Conservation (phyloP, 2,888 invertebrate species). For the Argyra leucocephala region DNA sequence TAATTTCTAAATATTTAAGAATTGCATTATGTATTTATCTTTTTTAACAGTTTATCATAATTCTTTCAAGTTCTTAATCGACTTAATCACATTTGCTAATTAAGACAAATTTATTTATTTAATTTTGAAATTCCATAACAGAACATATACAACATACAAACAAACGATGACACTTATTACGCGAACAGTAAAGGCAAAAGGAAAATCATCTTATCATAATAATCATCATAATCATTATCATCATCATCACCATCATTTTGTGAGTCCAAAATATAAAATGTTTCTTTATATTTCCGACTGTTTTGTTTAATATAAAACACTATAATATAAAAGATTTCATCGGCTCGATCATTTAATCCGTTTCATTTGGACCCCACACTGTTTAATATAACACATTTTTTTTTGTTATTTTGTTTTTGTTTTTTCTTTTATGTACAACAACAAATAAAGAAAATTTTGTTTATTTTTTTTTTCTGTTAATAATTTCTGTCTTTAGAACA, state of each 20-base stretch:
- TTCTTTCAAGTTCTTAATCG: background rate
- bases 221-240: background rate
- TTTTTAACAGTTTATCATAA: too few species aligned
- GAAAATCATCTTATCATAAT: background rate
- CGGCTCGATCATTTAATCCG: background rate
- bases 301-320: background rate
- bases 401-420: too few species aligned
- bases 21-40: too few species aligned
- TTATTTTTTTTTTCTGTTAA: too few species aligned
- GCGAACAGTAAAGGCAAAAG: too few species aligned
- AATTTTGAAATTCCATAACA: background rate
- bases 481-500: too few species aligned
- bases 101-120: slow-evolving; percentile 3
- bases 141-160: too few species aligned
- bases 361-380: slow-evolving; percentile 4
- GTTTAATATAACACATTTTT: background rate
- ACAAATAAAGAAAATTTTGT: too few species aligned
- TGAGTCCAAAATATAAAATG: background rate
- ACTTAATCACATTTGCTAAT: background rate
- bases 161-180: too few species aligned
- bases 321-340: background rate
- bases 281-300: background rate
- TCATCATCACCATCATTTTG: background rate
- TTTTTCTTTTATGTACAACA: too few species aligned
- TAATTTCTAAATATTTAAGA: too few species aligned